phyloP scores from a whole-genome alignment of 2,113 vertebrate genomes.

The Rattus norvegicus region GRCr8 NC_086038.1:8375501-8376000 shows the following conservation, averaged over 20 bases:
- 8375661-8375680: constrained; percentile 71
- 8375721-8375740: constrained; percentile 74
- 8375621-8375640: constrained; percentile 84
- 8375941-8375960: constrained; percentile 57
- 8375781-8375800: constrained; percentile 65
- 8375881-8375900: constrained; percentile 80
- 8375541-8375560: constrained; percentile 75
- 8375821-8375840: constrained; percentile 70
- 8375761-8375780: constrained; percentile 5
- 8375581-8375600: constrained; percentile 77
- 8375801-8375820: constrained; percentile 57
- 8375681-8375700: constrained; percentile 82
- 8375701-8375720: constrained; percentile 84
- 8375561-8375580: constrained; percentile 83
- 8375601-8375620: constrained; percentile 88
- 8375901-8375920: constrained; percentile 77
- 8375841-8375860: constrained; percentile 64
- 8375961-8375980: constrained; percentile 64
- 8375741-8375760: constrained; percentile 52
- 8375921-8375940: constrained; percentile 72
- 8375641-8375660: constrained; percentile 75
- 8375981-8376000: constrained; percentile 66
- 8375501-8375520: constrained; percentile 70
- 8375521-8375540: constrained; percentile 68
- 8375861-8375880: constrained; percentile 70